These are phyloP conservation scores for Chromis chromis DNA, from an alignment of 2,797 vertebrate genomes.

Conservation along the genomic window DNA sequence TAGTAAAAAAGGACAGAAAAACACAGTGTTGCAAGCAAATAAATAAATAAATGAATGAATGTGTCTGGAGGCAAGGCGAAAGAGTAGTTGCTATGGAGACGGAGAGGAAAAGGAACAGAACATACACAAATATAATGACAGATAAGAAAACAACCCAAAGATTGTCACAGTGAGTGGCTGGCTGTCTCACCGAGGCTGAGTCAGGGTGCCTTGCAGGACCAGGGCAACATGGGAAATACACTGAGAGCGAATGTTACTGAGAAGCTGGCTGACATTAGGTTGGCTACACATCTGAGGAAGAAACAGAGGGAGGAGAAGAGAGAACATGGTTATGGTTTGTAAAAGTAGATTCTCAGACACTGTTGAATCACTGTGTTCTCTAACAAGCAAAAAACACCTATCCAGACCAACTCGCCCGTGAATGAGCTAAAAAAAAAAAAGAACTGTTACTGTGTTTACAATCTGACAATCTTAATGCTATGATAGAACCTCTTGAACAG, in stretches of 20 bases:
- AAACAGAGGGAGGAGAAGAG: constrained; percentile 4
- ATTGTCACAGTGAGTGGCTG: not conserved
- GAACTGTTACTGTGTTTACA: not conserved
- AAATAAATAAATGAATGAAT: constrained; percentile 25
- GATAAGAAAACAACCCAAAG: not conserved
- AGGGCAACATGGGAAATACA: constrained; percentile 97
- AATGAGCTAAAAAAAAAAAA: not conserved
- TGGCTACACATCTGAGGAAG: constrained; percentile 94
- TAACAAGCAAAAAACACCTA: constrained; percentile 23
- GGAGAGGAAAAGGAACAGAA: constrained; percentile 42
- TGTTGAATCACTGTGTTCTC: constrained; percentile 35
- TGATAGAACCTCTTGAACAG: not conserved
- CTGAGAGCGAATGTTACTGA: constrained; percentile 99
- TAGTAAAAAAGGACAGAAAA: constrained; percentile 31
- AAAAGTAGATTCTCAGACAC: constrained; percentile 29
- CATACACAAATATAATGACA: constrained; percentile 12
- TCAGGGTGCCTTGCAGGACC: constrained; percentile 94
- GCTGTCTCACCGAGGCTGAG: constrained; percentile 91
- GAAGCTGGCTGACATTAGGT: constrained; percentile 96
- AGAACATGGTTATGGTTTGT: constrained; percentile 12
- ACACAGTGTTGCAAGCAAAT: constrained; percentile 15
- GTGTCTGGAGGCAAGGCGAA: constrained; percentile 39
- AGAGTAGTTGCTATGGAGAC: constrained; percentile 70
- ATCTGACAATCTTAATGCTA: not conserved
- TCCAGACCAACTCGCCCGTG: constrained; percentile 19